Base-by-base conservation (phyloP, 1,140 invertebrate genomes). In the Pseudomyrmex pallidus region DNA sequence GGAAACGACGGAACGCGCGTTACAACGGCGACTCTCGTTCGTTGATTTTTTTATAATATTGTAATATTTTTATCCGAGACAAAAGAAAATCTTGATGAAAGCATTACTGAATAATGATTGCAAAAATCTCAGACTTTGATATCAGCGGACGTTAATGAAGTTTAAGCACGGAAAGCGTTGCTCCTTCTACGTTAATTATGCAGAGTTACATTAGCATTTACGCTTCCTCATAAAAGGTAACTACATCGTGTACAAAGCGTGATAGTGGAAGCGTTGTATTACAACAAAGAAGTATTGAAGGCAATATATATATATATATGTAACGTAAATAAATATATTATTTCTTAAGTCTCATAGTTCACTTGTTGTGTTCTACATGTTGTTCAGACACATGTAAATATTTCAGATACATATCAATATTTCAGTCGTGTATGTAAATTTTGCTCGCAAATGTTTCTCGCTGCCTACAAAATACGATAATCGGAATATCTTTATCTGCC, bases 111-210 rank as follows among this genome's bases (percentile, higher is more conserved):
- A 74, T 35, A 48, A 74, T 50, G 15, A 63, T 35, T 12, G 9
- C 8, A 25, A 74, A 48, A 74, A 62, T 50, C 15, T 61, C 4
- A 50, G 15, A 50, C n/a, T 62, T 48, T 48, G 22, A 74, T 74
- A 74, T 74, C 22, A 12, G 20, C 44, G 57, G 25, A 74, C 2
- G 44, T 13, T 74, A 74, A 74, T 74, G 61, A 74, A 74, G 17
- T 15, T 10, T 2, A 46, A 25, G 13, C 52, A 13, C 8, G 5
- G 9, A 22, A 9, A 48, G 46, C 46, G 9, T 74, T 52, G 10
- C 20, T n/a, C 44, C 9, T 50, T 62, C 50, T n/a, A 22, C 20
- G 4, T 63, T 74, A 74, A 63, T 74, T 52, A 74, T 52, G 15
- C 2, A 63, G 4, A n/a, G 10, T 7, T 63, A 20, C 20, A 63